These are phyloP conservation scores for Xenops minutus DNA, from an alignment of 2,797 vertebrate species.

Conservation along the genomic window DNA sequence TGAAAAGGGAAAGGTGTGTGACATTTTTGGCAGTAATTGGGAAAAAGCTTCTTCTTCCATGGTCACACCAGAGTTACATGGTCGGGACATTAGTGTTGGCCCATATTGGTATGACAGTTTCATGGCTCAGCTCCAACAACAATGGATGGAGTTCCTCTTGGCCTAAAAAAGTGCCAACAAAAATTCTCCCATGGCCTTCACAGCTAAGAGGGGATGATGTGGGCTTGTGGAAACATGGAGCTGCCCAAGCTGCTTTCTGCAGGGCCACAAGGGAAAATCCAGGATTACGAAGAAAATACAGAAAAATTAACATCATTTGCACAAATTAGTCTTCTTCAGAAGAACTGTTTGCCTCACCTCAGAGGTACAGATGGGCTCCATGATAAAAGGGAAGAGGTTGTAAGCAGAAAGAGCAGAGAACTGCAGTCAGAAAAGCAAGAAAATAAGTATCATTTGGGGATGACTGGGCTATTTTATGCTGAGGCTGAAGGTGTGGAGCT, in stretches of 20 bases:
- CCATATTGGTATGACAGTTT: neutral
- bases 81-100: neutral
- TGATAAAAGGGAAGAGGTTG: neutral
- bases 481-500: neutral
- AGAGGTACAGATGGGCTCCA: fast-evolving
- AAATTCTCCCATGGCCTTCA: neutral
- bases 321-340: neutral
- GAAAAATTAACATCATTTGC: neutral
- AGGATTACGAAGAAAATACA: fast-evolving
- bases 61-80: fast-evolving
- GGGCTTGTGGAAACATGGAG: neutral
- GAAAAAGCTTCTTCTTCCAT: neutral
- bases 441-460: neutral
- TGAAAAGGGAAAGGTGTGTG: neutral
- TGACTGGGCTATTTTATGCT: neutral
- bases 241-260: neutral
- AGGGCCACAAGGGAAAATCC: neutral
- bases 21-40: neutral
- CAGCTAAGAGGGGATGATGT: fast-evolving
- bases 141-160: neutral
- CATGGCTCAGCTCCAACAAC: neutral
- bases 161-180: neutral
- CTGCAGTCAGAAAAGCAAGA: neutral
- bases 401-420: neutral
- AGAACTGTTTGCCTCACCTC: neutral